These are phyloP conservation scores for Merluccius polli DNA, from an alignment of 2,797 vertebrate species.

Conservation along the genomic window DNA sequence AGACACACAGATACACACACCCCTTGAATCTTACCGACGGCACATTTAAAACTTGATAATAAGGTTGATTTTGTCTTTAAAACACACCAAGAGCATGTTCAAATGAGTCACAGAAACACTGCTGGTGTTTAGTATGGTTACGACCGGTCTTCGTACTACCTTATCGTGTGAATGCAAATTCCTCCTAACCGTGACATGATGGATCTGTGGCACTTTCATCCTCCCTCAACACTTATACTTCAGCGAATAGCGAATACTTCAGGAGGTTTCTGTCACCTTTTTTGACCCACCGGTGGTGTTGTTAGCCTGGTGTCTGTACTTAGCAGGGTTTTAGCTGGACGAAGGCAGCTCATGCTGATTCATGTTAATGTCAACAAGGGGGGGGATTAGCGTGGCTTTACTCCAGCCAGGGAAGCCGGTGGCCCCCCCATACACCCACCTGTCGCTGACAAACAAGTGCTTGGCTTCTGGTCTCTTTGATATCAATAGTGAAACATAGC, in stretches of 20 bases:
- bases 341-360: background rate
- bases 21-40: no score
- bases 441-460: background rate
- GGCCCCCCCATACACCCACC: background rate
- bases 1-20: no score
- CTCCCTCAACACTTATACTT: background rate
- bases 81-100: background rate
- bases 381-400: background rate
- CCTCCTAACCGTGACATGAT: background rate
- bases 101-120: no score
- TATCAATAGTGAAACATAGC: background rate
- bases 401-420: background rate
- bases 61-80: no score
- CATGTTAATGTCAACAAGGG: background rate
- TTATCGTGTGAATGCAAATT: background rate
- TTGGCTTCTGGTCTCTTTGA: background rate
- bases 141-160: background rate
- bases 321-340: background rate
- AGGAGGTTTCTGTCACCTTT: background rate
- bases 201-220: no score
- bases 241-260: background rate
- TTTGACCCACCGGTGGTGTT: background rate
- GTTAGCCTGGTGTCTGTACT: background rate
- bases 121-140: background rate
- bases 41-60: no score